phyloP scores from a whole-genome alignment of 1,140 invertebrate species.

The Anoplophora glabripennis region DNA sequence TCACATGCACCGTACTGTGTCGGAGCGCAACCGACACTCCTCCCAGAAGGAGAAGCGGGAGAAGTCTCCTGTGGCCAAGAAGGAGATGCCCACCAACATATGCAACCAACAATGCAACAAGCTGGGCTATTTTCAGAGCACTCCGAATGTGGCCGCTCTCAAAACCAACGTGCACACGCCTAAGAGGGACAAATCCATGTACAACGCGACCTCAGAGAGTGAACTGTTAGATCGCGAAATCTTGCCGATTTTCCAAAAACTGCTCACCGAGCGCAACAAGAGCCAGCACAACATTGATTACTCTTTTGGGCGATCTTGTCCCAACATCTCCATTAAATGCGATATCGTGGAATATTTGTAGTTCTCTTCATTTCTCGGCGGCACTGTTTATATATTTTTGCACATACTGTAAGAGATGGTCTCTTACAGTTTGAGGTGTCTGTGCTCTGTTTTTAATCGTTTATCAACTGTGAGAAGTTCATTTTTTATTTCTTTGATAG shows the following conservation, averaged over 20 bases:
- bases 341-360: slow-evolving; percentile 93
- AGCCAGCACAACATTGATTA: slow-evolving; percentile 62
- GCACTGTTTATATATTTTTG: background rate
- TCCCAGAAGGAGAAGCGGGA: slow-evolving; percentile 36
- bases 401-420: background rate
- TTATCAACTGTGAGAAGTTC: background rate
- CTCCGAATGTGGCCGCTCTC: slow-evolving; percentile 55
- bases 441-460: background rate
- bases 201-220: slow-evolving; percentile 77
- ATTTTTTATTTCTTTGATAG: background rate
- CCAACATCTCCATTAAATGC: slow-evolving; percentile 92
- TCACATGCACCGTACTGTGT: slow-evolving; percentile 44
- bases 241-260: slow-evolving; percentile 86
- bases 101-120: slow-evolving; percentile 51
- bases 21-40: slow-evolving; percentile 42
- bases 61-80: slow-evolving; percentile 33
- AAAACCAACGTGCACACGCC: slow-evolving; percentile 29
- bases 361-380: slow-evolving; percentile 2
- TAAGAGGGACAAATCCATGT: slow-evolving; percentile 56
- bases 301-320: slow-evolving; percentile 82
- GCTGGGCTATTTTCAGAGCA: slow-evolving; percentile 60
- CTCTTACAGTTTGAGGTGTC: no score
- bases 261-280: slow-evolving; percentile 77
- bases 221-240: slow-evolving; percentile 79
- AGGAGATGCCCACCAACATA: slow-evolving; percentile 21